Evolutionary conservation across 2,797 vertebrate genomes (phyloP).

Genomic region (Poeciliopsis turneri): DNA sequence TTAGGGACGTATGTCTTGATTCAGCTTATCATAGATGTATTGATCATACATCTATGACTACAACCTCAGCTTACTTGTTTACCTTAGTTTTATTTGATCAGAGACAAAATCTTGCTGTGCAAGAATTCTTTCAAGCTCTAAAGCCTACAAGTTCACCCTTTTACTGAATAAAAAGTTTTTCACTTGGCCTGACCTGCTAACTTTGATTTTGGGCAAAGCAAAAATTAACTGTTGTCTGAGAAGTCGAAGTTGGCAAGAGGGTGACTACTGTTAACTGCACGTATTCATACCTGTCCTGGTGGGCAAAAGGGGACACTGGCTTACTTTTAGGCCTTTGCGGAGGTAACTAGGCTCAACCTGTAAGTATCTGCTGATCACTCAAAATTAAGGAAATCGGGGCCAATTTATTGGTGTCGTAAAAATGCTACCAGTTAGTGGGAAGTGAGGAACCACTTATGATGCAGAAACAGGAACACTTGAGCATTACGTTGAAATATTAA

Average conservation of each 20-base stretch:
- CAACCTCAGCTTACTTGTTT: background rate
- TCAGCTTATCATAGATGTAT: background rate
- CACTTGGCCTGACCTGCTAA: background rate
- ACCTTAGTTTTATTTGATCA: background rate
- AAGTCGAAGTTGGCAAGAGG: background rate
- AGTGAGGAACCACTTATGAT: background rate
- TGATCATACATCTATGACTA: background rate
- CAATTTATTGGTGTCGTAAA: background rate
- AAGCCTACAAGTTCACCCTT: background rate
- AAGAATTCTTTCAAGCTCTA: background rate
- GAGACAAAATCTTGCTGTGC: background rate
- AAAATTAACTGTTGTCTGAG: background rate
- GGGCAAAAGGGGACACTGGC: too few relatives aligned
- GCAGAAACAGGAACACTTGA: background rate
- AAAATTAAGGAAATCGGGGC: background rate
- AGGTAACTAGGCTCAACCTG: background rate
- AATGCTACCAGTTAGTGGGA: background rate
- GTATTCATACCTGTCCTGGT: too few relatives aligned
- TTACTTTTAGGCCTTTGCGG: background rate
- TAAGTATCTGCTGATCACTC: background rate
- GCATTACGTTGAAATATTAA: background rate
- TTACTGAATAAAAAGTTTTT: background rate
- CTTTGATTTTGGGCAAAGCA: background rate
- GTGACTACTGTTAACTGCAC: background rate
- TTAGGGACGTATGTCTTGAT: background rate